Base-by-base conservation (phyloP, 1,140 invertebrate genomes). In the Diabrotica undecimpunctata region DNA sequence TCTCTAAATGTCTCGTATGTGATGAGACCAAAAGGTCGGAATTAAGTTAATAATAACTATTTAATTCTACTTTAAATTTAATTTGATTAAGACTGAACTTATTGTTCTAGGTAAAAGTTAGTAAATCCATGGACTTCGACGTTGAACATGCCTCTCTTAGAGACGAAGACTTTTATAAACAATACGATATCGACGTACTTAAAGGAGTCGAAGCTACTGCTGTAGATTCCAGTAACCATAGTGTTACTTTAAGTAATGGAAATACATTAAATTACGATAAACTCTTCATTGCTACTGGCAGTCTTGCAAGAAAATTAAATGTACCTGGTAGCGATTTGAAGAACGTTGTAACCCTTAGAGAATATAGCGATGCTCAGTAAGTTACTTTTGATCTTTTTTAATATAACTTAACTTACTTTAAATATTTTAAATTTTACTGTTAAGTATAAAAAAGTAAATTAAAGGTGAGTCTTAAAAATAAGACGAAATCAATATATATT, bases 281-380 rank as follows among this genome's bases (percentile, higher is more conserved):
- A 58, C 75, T 96, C 5, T 91, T 94, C 69, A 80, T 96, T 46
- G 93, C 93, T 5, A 95, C 93, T 25, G 95, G 95, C 51, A 87
- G 86, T 61, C 87, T 83, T 60, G 83, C 93, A 5, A 82, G 85
- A 46, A 81, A 80, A 54, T 81, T 87, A 0, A 73, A 83, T 60
- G 79, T 88, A 51, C 85, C 88, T 0, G 91, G 95, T 54, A 76
- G 79, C 0, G 75, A 92, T 68, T 77, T 95, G 60, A 78, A 85
- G 52, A 94, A 93, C 72, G 85, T 97, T 10, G 87, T 86, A 70
- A 86, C 88, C 0, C 74, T 97, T 0, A 82, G 94, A 61, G 84
- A 90, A 65, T 85, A 88, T 61, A 83, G 85, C 0, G 93, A 97
- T 79, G 86, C 88, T 0, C 79, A 85, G 53, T 71, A 65, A 54